A percentile compares a stretch with the other conserved stretches of the same genome.
phyloP scores from a whole-genome alignment of 1,140 invertebrate genomes.

The Aleiodes sp. region DNA sequence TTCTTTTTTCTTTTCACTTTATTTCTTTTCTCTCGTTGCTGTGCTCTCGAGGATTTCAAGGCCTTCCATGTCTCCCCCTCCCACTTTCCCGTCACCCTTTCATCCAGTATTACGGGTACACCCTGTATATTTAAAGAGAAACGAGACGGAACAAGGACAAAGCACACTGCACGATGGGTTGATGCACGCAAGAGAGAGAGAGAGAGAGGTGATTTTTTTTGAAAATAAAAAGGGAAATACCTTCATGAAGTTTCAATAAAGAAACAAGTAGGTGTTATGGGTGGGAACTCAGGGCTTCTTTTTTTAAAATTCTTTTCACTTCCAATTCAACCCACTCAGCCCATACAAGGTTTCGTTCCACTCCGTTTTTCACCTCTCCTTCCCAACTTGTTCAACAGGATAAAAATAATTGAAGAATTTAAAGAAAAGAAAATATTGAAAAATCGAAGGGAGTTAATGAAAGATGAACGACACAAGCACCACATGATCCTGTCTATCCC shows the following conservation, averaged over 20 bases:
- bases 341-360: not conserved
- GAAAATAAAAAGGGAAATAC: too few species aligned
- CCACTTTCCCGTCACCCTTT: too few species aligned
- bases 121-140: constrained; percentile 18
- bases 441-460: too few species aligned
- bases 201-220: constrained; percentile 7
- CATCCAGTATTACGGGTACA: constrained; percentile 1
- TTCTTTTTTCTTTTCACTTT: not conserved
- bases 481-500: too few species aligned
- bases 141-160: not conserved
- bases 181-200: too few species aligned
- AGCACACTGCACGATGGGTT: too few species aligned
- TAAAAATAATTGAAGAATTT: constrained; percentile 18
- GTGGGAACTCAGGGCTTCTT: too few species aligned
- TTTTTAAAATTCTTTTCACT: not conserved
- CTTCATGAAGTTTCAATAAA: too few species aligned
- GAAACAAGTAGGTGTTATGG: too few species aligned
- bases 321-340: not conserved
- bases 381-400: constrained; percentile 24
- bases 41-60: not conserved
- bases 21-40: not conserved
- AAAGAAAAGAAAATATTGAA: not conserved
- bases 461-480: too few species aligned
- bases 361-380: not conserved
- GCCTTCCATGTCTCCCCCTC: too few species aligned